Conservation (phyloP, 2,113 vertebrate genomes). For the Platysteira castanea region DNA sequence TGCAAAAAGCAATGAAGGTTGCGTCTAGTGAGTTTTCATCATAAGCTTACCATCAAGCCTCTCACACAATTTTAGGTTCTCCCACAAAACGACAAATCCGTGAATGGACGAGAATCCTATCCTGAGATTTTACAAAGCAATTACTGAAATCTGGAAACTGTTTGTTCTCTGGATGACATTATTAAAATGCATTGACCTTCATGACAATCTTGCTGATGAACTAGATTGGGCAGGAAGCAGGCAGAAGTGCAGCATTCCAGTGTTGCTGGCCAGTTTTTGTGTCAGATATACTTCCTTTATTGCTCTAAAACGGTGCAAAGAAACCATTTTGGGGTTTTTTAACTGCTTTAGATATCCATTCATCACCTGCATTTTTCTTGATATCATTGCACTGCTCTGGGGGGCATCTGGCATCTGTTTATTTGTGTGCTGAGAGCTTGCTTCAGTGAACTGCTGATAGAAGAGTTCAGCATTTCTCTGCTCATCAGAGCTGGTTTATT, state of each 20-base stretch:
- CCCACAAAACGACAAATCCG: background rate
- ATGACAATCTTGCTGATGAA: conserved; percentile 18
- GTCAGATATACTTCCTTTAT: background rate
- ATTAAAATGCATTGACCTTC: conserved; percentile 22
- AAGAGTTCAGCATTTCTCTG: conserved; percentile 3
- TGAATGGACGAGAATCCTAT: background rate
- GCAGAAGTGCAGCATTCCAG: background rate
- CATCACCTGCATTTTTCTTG: background rate
- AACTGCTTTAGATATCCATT: background rate
- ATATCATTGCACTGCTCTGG: background rate
- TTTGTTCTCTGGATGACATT: background rate
- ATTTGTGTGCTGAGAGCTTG: background rate
- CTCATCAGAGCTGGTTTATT: conserved; percentile 12
- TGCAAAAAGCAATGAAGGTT: background rate
- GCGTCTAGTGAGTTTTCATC: background rate
- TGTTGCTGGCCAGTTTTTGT: background rate
- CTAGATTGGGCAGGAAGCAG: background rate
- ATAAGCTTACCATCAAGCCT: background rate
- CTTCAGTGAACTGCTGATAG: conserved; percentile 23
- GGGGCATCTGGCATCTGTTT: background rate
- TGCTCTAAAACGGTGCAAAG: background rate
- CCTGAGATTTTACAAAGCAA: background rate
- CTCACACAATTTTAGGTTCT: background rate
- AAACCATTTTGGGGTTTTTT: too few species aligned
- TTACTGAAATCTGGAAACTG: background rate